Evolutionary conservation across 2,797 vertebrate genomes (phyloP).

Genomic region (Periparus ater): DNA sequence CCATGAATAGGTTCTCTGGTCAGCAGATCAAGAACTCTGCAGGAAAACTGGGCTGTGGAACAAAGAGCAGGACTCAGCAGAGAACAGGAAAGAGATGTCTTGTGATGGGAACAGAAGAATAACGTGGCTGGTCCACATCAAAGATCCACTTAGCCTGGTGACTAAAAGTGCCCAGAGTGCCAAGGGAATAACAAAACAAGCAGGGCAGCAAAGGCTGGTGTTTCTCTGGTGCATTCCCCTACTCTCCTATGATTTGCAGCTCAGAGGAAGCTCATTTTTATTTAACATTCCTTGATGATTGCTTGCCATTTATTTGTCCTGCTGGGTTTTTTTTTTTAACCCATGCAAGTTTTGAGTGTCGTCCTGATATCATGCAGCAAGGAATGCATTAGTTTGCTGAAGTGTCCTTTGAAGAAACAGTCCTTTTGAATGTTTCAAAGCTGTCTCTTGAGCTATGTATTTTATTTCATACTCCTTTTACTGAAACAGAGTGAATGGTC

Average conservation of each 20-base stretch:
- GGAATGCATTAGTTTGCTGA: not conserved
- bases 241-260: not conserved
- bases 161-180: not conserved
- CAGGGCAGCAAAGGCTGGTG: not conserved
- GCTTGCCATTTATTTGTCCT: not conserved
- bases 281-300: not conserved
- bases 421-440: not conserved
- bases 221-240: not conserved
- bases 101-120: not conserved
- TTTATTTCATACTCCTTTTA: not conserved
- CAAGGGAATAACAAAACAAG: not conserved
- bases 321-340: not conserved
- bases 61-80: not conserved
- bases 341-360: not conserved
- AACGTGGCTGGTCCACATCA: not conserved
- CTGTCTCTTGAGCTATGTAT: not conserved
- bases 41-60: not conserved
- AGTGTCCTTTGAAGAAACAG: not conserved
- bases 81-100: not conserved
- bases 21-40: not conserved
- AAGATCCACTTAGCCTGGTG: not conserved
- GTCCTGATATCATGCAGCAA: not conserved
- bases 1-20: not conserved
- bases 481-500: not conserved
- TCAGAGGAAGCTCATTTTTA: not conserved